Percentiles rank a stretch among this genome's conserved stretches.
These are phyloP conservation scores for Acrossocheilus wenchowensis DNA, from an alignment of 2,797 vertebrate genomes.

Conservation along the genomic window DNA sequence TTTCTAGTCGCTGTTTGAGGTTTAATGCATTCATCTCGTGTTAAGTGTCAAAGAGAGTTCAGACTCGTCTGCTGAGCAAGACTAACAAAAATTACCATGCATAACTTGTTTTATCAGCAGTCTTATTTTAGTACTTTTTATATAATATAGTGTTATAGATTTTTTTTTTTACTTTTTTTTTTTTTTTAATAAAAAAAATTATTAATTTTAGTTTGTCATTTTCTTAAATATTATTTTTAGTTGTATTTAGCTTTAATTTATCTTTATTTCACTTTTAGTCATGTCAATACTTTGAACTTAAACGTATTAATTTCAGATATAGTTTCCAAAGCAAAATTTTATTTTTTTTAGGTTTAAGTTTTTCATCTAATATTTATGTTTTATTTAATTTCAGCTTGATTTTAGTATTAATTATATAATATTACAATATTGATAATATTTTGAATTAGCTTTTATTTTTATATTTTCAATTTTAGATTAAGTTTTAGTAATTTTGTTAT, in stretches of 20 bases:
- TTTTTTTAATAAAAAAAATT: not conserved
- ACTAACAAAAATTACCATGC: not conserved
- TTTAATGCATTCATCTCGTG: not conserved
- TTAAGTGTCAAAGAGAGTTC: not conserved
- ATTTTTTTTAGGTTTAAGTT: not conserved
- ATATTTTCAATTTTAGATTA: not conserved
- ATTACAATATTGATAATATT: not conserved
- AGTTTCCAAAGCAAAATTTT: not conserved
- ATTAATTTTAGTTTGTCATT: not conserved
- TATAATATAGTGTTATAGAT: not conserved
- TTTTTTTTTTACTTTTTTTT: not conserved
- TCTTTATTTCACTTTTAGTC: not conserved
- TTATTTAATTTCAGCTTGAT: not conserved
- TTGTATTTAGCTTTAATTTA: not conserved
- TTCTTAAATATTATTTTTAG: not conserved
- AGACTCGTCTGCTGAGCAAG: conserved; percentile 1
- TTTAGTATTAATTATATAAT: not conserved
- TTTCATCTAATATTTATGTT: too few relatives aligned
- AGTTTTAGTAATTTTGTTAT: not conserved
- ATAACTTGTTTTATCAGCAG: not conserved
- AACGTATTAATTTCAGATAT: not conserved
- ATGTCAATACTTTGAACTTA: not conserved
- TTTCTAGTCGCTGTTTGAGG: not conserved
- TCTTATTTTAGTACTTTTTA: not conserved
- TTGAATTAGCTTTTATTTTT: not conserved